Evolutionary conservation across 2,888 invertebrate species (phyloP), one percentile per base, ranked within the genome.

Genomic region (Morpho helenor): DNA sequence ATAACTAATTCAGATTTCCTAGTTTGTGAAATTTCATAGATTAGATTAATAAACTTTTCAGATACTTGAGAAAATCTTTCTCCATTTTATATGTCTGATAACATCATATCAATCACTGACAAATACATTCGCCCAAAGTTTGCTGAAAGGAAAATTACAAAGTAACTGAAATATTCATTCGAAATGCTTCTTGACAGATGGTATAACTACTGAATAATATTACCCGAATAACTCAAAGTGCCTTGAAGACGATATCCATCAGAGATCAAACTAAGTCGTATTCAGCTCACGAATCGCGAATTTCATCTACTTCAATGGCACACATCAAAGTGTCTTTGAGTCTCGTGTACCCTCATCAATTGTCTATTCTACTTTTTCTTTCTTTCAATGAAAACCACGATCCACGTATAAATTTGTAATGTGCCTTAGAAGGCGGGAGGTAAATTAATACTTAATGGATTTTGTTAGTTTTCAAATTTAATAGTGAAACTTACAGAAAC

Each of bases 321-420:
- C 71, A 74, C 76, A 80, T 82, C 80, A 79, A 80, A 82, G 77
- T 80, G 79, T 78, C 76, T 75, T 72, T 76, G 74, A 73, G 76
- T 31, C 31, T 31, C 31, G 31, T 31, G 31, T 77, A 84, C 82
- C 81, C 82, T 83, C 76, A 74, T 83, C 84, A 84, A 79, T 66
- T 65, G 65, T 66, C 77, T 80, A 76, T 80, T 80, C 74, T 71
- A 61, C 42, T 54, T 48, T 54, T 48, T 54, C 47, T 54, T 48
- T 47, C 23, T 42, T 42, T 8, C 23, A 48, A 48, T 48, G 48
- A 42, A 47, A 41, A 47, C 39, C 47, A 44, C 31, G n/a, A 53
- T 54, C 42, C 23, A 16, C 42, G 23, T 46, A 41, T 7, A 16
- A 45, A 52, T 52, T 31, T 45, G 39, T 45, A 42, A 51, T 23